Evolutionary conservation across 2,888 invertebrate species (phyloP).

Genomic region (Pristionchus fissidentatus): DNA sequence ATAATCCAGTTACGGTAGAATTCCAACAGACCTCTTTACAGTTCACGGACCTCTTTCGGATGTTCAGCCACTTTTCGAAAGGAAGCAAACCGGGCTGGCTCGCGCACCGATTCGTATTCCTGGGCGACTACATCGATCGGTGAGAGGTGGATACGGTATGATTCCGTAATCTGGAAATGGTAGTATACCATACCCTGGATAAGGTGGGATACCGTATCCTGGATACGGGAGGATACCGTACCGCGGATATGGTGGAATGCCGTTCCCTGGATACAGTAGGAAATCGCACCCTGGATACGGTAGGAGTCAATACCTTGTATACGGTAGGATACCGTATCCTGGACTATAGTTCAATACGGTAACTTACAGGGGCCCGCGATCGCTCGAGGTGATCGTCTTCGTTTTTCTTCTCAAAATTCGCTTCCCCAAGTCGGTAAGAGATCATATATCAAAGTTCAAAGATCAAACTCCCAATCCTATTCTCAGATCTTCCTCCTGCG

Average conservation of each 20-base stretch:
- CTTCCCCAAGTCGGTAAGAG: neutral
- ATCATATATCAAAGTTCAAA: neutral
- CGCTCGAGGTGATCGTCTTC: conserved; percentile 9
- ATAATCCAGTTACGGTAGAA: neutral
- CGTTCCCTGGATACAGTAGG: neutral
- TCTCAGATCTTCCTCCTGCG: neutral
- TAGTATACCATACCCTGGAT: neutral
- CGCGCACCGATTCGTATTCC: neutral
- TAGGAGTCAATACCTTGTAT: neutral
- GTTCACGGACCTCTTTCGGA: neutral
- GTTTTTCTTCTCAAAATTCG: conserved; percentile 9
- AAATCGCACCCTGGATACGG: neutral
- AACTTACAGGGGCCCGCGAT: conserved; percentile 17
- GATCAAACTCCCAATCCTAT: neutral
- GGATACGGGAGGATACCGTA: neutral
- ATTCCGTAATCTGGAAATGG: neutral
- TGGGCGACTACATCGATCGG: conserved; percentile 31
- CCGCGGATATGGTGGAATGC: neutral
- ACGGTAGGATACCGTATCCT: neutral
- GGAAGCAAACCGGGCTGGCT: neutral
- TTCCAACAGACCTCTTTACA: neutral
- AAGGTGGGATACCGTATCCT: neutral
- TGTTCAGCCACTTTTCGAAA: neutral
- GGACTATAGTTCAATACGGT: neutral
- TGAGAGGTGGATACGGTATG: neutral